Percentiles rank a stretch among this genome's conserved stretches.
Conservation (phyloP, 2,797 vertebrate genomes). For the Rhinophrynus dorsalis region DNA sequence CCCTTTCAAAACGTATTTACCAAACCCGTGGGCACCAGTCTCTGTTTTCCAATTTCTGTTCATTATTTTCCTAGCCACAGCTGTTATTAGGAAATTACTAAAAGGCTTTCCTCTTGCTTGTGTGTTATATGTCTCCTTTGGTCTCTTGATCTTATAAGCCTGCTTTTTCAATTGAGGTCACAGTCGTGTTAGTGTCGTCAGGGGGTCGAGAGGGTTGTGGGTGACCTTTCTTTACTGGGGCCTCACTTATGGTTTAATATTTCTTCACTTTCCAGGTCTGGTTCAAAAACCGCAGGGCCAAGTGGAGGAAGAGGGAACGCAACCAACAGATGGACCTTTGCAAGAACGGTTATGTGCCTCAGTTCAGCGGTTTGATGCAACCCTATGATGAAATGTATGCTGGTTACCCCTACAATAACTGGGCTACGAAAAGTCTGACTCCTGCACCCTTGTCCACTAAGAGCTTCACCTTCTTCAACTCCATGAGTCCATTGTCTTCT, state of each 20-base stretch:
- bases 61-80: not conserved
- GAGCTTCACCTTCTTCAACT: conserved; percentile 98
- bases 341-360: conserved; percentile 95
- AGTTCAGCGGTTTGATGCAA: conserved; percentile 96
- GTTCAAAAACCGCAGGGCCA: conserved; percentile 97
- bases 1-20: no score
- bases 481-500: conserved; percentile 94
- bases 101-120: conserved; percentile 3
- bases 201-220: conserved; percentile 1
- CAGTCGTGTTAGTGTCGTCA: conserved; percentile 3
- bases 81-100: conserved; percentile 6
- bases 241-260: conserved; percentile 11
- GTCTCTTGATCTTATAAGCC: conserved; percentile 9
- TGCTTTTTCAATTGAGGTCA: conserved; percentile 11
- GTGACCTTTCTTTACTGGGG: conserved; percentile 6
- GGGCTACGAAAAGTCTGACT: conserved; percentile 93
- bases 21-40: not conserved
- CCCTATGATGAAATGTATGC: conserved; percentile 97
- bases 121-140: not conserved
- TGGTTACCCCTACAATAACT: conserved; percentile 97
- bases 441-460: conserved; percentile 92
- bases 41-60: not conserved
- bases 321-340: conserved; percentile 99
- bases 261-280: conserved; percentile 77
- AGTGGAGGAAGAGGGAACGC: conserved; percentile 96